Evolutionary conservation across 2,888 invertebrate genomes (phyloP).

Genomic region (Oligia fasciuncula): DNA sequence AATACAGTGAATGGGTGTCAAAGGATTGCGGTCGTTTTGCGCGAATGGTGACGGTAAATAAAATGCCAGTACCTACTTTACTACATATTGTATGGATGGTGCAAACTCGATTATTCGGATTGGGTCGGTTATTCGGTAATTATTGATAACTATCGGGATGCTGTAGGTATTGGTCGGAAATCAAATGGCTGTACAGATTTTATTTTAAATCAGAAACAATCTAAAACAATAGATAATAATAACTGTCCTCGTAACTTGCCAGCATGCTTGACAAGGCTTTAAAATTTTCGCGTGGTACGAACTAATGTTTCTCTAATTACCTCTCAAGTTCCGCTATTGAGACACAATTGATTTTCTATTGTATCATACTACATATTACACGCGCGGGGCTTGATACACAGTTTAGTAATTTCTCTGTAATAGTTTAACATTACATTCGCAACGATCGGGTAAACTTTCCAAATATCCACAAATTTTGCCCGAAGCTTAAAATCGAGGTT

Average conservation of each 20-base stretch:
- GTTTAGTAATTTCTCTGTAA: neutral
- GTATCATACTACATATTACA: no score
- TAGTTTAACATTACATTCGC: neutral
- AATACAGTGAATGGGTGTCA: neutral
- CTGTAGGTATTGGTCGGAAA: neutral
- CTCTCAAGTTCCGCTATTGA: no score
- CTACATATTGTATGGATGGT: neutral
- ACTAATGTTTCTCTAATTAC: no score
- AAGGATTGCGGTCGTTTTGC: slow-evolving; percentile 16
- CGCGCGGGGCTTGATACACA: neutral
- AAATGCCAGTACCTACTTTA: neutral
- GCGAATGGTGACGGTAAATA: slow-evolving; percentile 3
- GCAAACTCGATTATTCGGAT: neutral
- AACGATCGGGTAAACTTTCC: neutral
- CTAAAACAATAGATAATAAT: neutral
- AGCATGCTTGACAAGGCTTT: neutral
- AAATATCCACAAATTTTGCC: neutral
- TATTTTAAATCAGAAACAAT: neutral
- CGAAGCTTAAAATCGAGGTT: neutral
- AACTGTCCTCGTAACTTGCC: neutral
- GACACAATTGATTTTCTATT: no score
- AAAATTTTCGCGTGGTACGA: neutral
- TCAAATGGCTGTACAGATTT: neutral
- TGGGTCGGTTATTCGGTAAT: neutral
- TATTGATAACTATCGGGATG: slow-evolving; percentile 2